These are phyloP conservation scores for Platycheirus albimanus DNA, from an alignment of 2,888 invertebrate species.

Conservation along the genomic window DNA sequence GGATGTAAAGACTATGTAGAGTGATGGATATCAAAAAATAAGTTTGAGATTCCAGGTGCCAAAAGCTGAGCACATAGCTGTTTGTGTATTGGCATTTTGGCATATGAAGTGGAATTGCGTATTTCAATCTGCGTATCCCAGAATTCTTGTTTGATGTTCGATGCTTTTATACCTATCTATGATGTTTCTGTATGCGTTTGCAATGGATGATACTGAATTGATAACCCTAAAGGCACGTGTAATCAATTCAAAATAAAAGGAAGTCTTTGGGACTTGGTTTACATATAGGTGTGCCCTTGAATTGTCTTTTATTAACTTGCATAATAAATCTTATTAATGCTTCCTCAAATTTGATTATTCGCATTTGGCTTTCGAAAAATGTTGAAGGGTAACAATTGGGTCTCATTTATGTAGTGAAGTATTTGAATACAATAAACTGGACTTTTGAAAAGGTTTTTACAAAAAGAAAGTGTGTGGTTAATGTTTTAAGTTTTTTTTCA, in stretches of 20 bases:
- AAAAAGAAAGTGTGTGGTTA: no score
- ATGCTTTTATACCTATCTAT: background rate
- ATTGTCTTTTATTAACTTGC: background rate
- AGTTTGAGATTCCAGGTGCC: conserved; percentile 60
- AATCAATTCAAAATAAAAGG: conserved; percentile 61
- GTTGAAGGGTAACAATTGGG: no score
- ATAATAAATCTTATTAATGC: background rate
- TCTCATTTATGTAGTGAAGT: no score
- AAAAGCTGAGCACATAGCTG: conserved; percentile 2
- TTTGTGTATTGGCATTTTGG: background rate
- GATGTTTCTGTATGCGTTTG: background rate
- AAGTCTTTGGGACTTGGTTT: conserved; percentile 50
- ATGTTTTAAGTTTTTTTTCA: no score
- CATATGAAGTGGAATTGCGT: conserved; percentile 5
- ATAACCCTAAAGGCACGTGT: conserved; percentile 50
- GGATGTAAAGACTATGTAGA: background rate
- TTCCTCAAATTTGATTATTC: no score
- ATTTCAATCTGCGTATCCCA: conserved; percentile 7
- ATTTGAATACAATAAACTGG: no score
- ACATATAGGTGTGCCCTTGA: conserved; percentile 41
- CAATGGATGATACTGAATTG: background rate
- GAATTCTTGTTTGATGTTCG: background rate
- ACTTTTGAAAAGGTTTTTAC: no score
- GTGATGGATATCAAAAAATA: background rate
- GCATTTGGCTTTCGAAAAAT: no score